phyloP scores from a whole-genome alignment of 2,888 invertebrate genomes.

The Chirona hameri region DNA sequence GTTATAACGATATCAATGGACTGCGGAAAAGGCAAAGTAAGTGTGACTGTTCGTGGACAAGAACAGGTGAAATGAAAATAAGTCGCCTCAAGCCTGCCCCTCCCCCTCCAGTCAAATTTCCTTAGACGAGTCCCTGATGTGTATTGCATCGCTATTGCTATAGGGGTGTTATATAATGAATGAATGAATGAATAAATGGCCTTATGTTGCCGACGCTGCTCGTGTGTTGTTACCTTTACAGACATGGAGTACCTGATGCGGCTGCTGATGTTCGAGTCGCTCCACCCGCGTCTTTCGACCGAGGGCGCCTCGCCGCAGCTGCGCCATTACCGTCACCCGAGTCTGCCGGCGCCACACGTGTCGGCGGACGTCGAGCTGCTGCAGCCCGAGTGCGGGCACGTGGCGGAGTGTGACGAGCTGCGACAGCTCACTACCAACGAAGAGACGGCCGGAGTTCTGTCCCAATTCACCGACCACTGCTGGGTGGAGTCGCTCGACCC shows the following conservation, averaged over 20 bases:
- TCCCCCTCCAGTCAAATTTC: no score
- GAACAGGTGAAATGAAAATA: no score
- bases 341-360: conserved; percentile 9
- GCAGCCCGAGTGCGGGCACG: conserved; percentile 8
- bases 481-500: background rate
- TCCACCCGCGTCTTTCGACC: background rate
- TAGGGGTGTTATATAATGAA: background rate
- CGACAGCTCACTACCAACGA: background rate
- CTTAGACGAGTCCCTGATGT: no score
- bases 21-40: no score
- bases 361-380: background rate
- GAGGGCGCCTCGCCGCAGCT: background rate
- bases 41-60: no score
- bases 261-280: background rate
- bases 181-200: background rate
- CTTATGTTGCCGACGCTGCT: no score
- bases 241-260: conserved; percentile 7
- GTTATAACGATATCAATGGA: no score
- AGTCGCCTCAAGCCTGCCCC: no score
- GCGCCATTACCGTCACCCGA: background rate
- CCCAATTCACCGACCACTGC: background rate
- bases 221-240: background rate
- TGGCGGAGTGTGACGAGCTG: background rate
- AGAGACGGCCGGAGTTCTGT: background rate
- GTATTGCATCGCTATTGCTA: no score